Conservation (phyloP, 1,140 invertebrate genomes). For the Anastrepha obliqua region DNA sequence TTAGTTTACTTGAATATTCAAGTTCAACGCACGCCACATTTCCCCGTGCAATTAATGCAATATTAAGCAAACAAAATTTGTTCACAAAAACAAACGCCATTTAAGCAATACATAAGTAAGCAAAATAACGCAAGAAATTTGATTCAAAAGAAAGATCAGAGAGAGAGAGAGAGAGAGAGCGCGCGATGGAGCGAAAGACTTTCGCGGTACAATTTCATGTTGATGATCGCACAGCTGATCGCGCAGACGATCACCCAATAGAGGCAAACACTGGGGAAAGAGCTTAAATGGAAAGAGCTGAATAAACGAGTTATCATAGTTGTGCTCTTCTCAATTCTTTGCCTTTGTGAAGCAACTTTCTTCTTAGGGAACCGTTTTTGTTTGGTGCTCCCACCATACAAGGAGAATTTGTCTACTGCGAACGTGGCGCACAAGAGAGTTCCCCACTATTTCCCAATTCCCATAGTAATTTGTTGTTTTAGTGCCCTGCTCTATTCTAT, state of each 20-base stretch:
- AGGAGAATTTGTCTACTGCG: not conserved
- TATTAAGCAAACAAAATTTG: slow-evolving; percentile 15
- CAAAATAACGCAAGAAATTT: not conserved
- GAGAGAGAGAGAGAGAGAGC: slow-evolving; percentile 3
- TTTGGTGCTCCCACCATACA: not conserved
- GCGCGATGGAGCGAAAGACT: not conserved
- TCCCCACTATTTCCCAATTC: slow-evolving; percentile 2
- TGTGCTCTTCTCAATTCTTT: not conserved
- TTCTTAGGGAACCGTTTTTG: not conserved
- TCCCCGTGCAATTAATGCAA: slow-evolving; percentile 28
- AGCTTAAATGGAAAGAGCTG: not conserved
- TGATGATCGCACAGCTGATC: slow-evolving; percentile 20
- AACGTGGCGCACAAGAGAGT: not conserved
- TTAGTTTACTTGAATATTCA: slow-evolving; percentile 10
- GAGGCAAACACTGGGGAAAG: not conserved
- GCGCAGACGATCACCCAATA: not conserved
- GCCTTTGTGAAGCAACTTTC: slow-evolving; percentile 10
- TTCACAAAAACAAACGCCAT: slow-evolving; percentile 1
- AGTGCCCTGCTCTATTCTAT: too few relatives aligned
- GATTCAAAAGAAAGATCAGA: not conserved
- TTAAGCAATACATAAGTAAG: slow-evolving; percentile 6
- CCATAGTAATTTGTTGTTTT: not conserved
- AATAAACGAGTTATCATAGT: too few relatives aligned
- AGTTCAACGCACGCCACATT: slow-evolving; percentile 42
- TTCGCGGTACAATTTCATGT: not conserved